These are phyloP conservation scores for Diarsia rubi DNA, from an alignment of 2,888 invertebrate species.

Conservation along the genomic window DNA sequence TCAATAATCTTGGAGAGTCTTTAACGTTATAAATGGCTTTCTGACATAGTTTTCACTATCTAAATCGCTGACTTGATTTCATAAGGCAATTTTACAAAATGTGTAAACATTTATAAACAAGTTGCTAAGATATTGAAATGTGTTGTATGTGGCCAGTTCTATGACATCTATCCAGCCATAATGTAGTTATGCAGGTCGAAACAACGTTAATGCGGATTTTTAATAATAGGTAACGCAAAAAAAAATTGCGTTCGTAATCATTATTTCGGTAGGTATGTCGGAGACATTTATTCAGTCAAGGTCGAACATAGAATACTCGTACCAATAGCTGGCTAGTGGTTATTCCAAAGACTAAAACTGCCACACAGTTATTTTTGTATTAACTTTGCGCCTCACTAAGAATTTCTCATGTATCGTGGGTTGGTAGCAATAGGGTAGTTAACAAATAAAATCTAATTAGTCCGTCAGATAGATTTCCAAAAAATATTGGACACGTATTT, in stretches of 20 bases:
- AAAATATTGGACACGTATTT: too few relatives aligned
- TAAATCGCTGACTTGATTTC: not conserved
- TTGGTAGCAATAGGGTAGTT: too few relatives aligned
- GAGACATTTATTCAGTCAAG: not conserved
- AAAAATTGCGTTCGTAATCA: too few relatives aligned
- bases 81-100: not conserved
- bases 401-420: not conserved
- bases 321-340: not conserved
- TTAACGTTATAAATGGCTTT: not conserved
- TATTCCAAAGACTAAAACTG: not conserved
- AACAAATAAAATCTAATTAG: too few relatives aligned
- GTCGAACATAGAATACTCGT: not conserved
- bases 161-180: not conserved
- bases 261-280: not conserved
- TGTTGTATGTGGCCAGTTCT: conserved; percentile 22
- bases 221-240: not conserved
- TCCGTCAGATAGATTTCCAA: too few relatives aligned
- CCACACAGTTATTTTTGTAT: not conserved
- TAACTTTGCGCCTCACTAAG: not conserved
- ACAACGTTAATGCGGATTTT: not conserved
- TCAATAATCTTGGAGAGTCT: not conserved
- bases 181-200: not conserved
- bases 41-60: not conserved
- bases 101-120: not conserved
- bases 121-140: not conserved